Base-by-base conservation (phyloP, 2,888 invertebrate species). In the Carcina quercana region DNA sequence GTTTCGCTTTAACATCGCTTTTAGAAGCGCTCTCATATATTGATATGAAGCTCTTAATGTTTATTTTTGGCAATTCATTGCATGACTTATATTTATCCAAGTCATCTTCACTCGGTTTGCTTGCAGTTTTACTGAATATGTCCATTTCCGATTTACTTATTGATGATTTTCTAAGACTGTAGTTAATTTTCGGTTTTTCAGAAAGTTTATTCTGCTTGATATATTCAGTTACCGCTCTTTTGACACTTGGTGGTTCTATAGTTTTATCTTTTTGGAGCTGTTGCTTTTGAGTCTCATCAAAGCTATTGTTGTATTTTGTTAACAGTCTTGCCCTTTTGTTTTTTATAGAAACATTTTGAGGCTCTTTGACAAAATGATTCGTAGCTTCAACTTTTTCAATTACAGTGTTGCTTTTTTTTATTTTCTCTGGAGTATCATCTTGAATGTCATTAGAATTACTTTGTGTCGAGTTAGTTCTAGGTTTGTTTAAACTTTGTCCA, bases 61-160 rank as follows among this genome's bases (percentile, higher is more conserved):
- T 78, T 25, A 71, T 69, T 64, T 72, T 78, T 15, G 80, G 82
- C 25, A 83, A 54, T 47, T 82, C 78, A 34, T 80, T 80, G 38
- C 59, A 82, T 8, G 83, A 83, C 42, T 75, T 79, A 41, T 80
- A 63, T 58, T 72, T 78, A 28, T 79, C 73, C 26, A 78, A 53
- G 32, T 66, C 60, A 28, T 68, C 64, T 15, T 68, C 60, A 20
- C 45, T 40, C 8, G 47, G 28, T 32, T 55, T 56, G 30, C 40
- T 50, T 30, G 59, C 43, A n/a, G 57, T 42, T 60, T 76, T 83
- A 34, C 59, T 80, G 31, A 82, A 83, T 45, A 83, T 75, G 35
- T 83, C 83, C 80, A 76, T 79, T 60, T 83, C 83, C 13, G 83
- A 83, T 53, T 71, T 82, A 42, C 83, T 83, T n/a, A 74, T 66